These are phyloP conservation scores for Eretmocerus hayati DNA, from an alignment of 2,888 invertebrate species.

Conservation along the genomic window DNA sequence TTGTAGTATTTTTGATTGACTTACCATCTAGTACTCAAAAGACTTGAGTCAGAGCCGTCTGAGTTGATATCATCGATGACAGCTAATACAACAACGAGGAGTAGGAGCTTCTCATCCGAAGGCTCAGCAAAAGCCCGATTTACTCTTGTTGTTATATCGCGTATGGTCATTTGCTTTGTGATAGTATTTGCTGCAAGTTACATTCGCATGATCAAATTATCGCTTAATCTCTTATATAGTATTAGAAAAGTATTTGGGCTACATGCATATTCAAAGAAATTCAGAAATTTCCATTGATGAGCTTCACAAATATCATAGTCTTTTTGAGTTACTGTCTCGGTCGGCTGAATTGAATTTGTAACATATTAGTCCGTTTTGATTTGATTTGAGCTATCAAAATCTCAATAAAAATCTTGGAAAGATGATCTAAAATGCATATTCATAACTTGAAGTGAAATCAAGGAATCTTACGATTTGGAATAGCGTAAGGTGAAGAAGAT, in stretches of 20 bases:
- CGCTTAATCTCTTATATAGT: neutral
- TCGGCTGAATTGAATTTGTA: no score
- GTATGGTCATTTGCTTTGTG: conserved; percentile 55
- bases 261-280: no score
- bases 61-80: conserved; percentile 65
- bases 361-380: no score
- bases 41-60: conserved; percentile 48
- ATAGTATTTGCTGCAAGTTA: conserved; percentile 49
- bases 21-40: conserved; percentile 18
- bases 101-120: conserved; percentile 50
- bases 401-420: no score
- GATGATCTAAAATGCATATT: no score
- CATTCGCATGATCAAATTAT: neutral
- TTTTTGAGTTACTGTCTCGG: no score
- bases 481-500: conserved; percentile 32
- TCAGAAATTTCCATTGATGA: no score
- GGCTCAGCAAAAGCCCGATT: conserved; percentile 36
- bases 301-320: no score
- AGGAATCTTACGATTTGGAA: conserved; percentile 43
- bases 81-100: conserved; percentile 65
- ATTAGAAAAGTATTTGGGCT: no score
- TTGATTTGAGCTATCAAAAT: no score
- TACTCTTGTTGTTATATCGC: conserved; percentile 51
- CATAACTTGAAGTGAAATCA: no score
- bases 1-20: neutral